Evolutionary conservation across 2,888 invertebrate genomes (phyloP).

Genomic region (Platycheirus rosarum): DNA sequence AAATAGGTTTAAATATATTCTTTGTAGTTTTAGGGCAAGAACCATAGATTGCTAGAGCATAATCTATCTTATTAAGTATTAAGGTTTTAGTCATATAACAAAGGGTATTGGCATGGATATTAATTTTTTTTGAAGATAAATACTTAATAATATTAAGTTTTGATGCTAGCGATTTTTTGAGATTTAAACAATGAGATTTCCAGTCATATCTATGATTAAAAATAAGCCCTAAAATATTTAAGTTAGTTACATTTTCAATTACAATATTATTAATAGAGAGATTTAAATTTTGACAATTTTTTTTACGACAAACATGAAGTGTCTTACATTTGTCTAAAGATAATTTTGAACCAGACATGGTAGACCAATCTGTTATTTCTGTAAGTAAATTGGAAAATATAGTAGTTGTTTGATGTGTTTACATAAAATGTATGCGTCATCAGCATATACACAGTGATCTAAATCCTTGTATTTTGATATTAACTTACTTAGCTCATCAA

Average conservation of each 20-base stretch:
- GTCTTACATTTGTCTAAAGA: slow-evolving; percentile 19
- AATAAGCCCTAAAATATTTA: background rate
- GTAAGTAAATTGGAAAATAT: slow-evolving; percentile 2
- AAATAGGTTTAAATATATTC: too few species aligned
- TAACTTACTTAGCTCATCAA: background rate
- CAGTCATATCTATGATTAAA: slow-evolving; percentile 2
- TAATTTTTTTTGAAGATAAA: slow-evolving; percentile 11
- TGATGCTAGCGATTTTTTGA: slow-evolving; percentile 26
- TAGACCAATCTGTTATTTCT: slow-evolving; percentile 18
- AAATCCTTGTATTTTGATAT: slow-evolving; percentile 9
- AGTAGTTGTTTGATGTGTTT: too few species aligned
- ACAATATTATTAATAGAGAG: background rate
- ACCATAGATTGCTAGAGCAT: too few species aligned
- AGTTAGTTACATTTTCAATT: background rate
- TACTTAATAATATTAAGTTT: slow-evolving; percentile 19
- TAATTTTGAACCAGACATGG: slow-evolving; percentile 4
- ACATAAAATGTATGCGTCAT: too few species aligned
- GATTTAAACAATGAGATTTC: slow-evolving; percentile 12
- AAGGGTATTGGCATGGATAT: slow-evolving; percentile 4
- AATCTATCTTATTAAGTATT: slow-evolving; percentile 1
- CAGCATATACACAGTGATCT: slow-evolving; percentile 15
- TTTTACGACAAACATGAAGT: slow-evolving; percentile 6
- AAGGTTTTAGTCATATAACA: slow-evolving; percentile 6
- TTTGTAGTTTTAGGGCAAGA: too few species aligned
- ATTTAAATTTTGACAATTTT: background rate